Percentiles rank a stretch among this genome's conserved stretches.
Evolutionary conservation across 2,888 invertebrate genomes (phyloP).

Genomic region (Koerneria pararmatus): DNA sequence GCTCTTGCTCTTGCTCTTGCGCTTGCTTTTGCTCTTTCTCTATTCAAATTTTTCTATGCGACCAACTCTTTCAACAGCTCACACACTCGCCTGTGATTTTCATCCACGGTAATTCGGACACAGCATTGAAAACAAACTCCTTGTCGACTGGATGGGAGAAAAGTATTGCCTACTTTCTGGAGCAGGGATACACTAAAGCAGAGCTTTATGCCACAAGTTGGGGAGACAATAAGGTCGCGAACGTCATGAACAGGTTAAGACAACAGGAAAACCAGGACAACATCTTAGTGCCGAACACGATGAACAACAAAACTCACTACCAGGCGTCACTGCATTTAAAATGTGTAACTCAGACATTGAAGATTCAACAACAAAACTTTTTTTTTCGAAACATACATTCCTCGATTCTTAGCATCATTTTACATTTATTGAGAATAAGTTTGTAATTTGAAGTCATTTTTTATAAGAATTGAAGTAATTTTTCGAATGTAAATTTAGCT

Average conservation of each 20-base stretch:
- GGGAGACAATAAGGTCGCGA: slow-evolving; percentile 37
- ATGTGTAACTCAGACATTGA: neutral
- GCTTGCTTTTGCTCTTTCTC: slow-evolving; percentile 4
- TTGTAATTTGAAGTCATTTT: too few species aligned
- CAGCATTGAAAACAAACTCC: slow-evolving; percentile 38
- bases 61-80: too few species aligned
- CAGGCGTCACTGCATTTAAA: too few species aligned
- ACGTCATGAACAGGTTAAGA: slow-evolving; percentile 28
- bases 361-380: neutral
- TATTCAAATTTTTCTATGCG: too few species aligned
- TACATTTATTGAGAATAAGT: too few species aligned
- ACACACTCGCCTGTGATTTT: slow-evolving; percentile 31
- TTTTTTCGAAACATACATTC: neutral
- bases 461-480: too few species aligned
- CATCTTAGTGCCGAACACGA: too few species aligned
- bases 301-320: too few species aligned
- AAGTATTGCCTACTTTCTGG: slow-evolving; percentile 31
- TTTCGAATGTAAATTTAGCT: too few species aligned
- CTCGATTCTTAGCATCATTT: too few species aligned
- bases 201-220: slow-evolving; percentile 49
- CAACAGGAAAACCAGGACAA: too few species aligned
- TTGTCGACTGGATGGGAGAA: slow-evolving; percentile 33
- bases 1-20: slow-evolving; percentile 14
- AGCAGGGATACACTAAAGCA: slow-evolving; percentile 36
- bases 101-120: slow-evolving; percentile 45